phyloP scores from a whole-genome alignment of 1,140 invertebrate species.

The Dinothrombium tinctorium region DNA sequence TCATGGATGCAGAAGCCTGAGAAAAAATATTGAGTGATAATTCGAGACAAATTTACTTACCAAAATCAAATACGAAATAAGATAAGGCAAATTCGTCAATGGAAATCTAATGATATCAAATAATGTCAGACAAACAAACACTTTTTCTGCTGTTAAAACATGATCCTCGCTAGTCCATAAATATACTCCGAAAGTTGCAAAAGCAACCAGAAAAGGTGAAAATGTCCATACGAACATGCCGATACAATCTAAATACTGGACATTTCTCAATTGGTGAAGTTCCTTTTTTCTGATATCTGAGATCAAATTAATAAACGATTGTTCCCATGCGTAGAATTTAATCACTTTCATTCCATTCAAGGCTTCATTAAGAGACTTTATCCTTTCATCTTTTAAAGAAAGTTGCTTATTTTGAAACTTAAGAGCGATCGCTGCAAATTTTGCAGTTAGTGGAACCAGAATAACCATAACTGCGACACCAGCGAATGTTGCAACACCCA shows the following conservation, averaged over 20 bases:
- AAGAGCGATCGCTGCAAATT: conserved; percentile 22
- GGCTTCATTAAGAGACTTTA: conserved; percentile 68
- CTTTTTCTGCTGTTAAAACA: conserved; percentile 32
- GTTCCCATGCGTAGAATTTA: conserved; percentile 51
- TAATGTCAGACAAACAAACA: conserved; percentile 34
- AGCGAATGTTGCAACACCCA: conserved; percentile 58
- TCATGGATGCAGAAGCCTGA: conserved; percentile 43
- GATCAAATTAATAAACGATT: conserved; percentile 14
- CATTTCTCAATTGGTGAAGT: neutral
- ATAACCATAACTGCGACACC: conserved; percentile 69
- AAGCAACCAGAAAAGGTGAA: conserved; percentile 19
- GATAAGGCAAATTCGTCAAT: conserved; percentile 13
- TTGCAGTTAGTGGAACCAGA: conserved; percentile 25
- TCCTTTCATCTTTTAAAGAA: conserved; percentile 39
- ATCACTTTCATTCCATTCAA: conserved; percentile 64
- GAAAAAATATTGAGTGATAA: neutral
- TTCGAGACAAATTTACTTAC: neutral
- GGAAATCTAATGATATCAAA: conserved; percentile 51
- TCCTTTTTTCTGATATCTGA: neutral
- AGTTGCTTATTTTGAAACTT: conserved; percentile 23
- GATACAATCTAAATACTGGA: neutral
- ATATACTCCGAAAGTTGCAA: conserved; percentile 21
- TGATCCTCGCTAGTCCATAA: conserved; percentile 23
- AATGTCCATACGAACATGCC: conserved; percentile 2
- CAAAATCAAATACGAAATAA: neutral